These are phyloP conservation scores for Astropecten irregularis DNA, from an alignment of 53 echinoderm and acorn worm genomes.

Conservation along the genomic window DNA sequence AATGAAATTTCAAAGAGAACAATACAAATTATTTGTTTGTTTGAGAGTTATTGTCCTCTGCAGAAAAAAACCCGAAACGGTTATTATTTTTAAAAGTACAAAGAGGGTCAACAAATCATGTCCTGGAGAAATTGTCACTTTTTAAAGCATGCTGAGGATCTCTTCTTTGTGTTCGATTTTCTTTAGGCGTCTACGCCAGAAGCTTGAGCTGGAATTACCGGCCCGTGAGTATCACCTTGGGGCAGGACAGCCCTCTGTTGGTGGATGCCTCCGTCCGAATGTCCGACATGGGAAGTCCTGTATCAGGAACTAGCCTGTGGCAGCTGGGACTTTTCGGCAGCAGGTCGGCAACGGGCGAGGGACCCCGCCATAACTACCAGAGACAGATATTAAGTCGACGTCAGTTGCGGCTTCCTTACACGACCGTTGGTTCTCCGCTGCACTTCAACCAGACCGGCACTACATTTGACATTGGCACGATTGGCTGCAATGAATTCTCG, in stretches of 20 bases:
- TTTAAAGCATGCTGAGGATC: too few species aligned
- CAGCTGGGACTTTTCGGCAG: conserved; percentile 51
- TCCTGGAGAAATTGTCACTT: too few species aligned
- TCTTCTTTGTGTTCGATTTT: too few species aligned
- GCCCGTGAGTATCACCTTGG: conserved; percentile 65
- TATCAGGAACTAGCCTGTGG: conserved; percentile 55
- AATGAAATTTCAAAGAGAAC: too few species aligned
- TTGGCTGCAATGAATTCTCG: conserved; percentile 47
- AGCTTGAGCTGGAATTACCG: conserved; percentile 68
- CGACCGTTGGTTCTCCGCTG: conserved; percentile 4
- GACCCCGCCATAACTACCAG: conserved; percentile 14
- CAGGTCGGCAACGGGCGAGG: conserved; percentile 26
- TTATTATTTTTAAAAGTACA: too few species aligned
- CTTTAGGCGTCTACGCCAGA: conserved; percentile 62
- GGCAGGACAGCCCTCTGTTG: conserved; percentile 72
- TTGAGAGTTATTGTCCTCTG: too few species aligned
- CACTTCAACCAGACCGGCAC: conserved; percentile 29
- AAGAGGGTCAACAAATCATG: too few species aligned
- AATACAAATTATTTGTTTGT: too few species aligned
- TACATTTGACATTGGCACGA: conserved; percentile 44
- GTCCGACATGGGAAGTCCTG: conserved; percentile 59
- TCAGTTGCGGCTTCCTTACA: conserved; percentile 19
- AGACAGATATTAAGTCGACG: conserved; percentile 43
- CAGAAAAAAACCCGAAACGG: too few species aligned
- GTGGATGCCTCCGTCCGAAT: conserved; percentile 71